Evolutionary conservation across 2,888 invertebrate species (phyloP).

Genomic region (Drosophila trichaetosa): DNA sequence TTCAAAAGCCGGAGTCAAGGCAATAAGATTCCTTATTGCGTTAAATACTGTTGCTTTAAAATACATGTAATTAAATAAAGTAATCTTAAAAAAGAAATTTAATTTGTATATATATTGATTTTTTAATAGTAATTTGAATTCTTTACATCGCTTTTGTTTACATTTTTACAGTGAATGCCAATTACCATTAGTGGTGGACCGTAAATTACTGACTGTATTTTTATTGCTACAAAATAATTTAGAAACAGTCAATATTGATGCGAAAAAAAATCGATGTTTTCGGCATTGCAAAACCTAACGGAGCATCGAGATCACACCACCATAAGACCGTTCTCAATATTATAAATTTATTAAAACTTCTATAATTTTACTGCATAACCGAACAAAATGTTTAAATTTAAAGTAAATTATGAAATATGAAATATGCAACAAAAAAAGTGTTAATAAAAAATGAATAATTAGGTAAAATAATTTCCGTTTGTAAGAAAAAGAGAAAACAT

Average conservation of each 20-base stretch:
- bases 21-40: background rate
- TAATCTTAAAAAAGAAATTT: background rate
- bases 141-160: background rate
- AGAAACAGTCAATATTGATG: background rate
- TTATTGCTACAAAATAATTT: background rate
- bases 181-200: background rate
- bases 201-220: background rate
- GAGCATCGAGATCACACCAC: background rate
- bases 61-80: background rate
- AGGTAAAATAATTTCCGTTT: background rate
- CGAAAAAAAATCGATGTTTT: background rate
- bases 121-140: background rate
- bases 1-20: background rate
- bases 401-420: background rate
- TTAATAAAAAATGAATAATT: background rate
- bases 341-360: background rate
- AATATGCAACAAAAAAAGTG: background rate
- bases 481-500: background rate
- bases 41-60: background rate
- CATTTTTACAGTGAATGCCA: background rate
- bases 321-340: background rate
- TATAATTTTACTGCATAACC: background rate
- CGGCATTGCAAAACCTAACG: background rate
- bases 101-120: background rate
- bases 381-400: background rate